A percentile compares a stretch with the other conserved stretches of the same genome.
phyloP scores from a whole-genome alignment of 1,140 invertebrate genomes.

The Stegodyphus dumicola region DNA sequence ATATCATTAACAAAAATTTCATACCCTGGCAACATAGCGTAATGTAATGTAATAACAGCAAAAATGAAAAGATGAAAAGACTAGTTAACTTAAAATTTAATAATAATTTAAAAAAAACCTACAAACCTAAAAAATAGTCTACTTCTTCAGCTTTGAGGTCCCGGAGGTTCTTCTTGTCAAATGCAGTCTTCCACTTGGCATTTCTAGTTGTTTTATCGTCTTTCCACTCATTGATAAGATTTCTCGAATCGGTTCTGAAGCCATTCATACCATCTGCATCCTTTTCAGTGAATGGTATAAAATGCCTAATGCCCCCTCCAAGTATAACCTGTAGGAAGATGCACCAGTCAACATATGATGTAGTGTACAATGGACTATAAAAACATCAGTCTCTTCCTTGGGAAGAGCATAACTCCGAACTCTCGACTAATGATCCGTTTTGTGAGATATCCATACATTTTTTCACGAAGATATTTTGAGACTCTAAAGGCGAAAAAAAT shows the following conservation, averaged over 20 bases:
- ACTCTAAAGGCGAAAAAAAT: background rate
- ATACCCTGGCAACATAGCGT: too few species aligned
- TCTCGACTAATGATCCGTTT: background rate
- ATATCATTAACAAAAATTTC: too few species aligned
- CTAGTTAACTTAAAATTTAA: too few species aligned
- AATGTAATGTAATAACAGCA: too few species aligned
- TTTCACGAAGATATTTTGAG: background rate
- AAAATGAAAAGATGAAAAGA: too few species aligned
- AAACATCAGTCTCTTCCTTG: too few species aligned
- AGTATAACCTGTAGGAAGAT: constrained; percentile 54
- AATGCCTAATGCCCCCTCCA: constrained; percentile 68
- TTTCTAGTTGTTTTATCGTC: constrained; percentile 54
- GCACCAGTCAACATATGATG: too few species aligned
- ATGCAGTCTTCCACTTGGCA: background rate
- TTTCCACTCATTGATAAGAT: constrained; percentile 78
- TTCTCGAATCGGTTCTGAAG: constrained; percentile 73
- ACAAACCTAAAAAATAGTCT: constrained; percentile 63
- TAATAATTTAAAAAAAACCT: too few species aligned
- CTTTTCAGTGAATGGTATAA: constrained; percentile 63
- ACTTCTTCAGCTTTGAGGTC: background rate
- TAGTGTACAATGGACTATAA: too few species aligned
- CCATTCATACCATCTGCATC: constrained; percentile 68
- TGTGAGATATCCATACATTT: too few species aligned
- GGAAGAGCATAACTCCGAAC: too few species aligned
- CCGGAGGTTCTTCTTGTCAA: background rate